phyloP scores from a whole-genome alignment of 2,113 vertebrate species.

The Dunckerocampus dactyliophorus region DNA sequence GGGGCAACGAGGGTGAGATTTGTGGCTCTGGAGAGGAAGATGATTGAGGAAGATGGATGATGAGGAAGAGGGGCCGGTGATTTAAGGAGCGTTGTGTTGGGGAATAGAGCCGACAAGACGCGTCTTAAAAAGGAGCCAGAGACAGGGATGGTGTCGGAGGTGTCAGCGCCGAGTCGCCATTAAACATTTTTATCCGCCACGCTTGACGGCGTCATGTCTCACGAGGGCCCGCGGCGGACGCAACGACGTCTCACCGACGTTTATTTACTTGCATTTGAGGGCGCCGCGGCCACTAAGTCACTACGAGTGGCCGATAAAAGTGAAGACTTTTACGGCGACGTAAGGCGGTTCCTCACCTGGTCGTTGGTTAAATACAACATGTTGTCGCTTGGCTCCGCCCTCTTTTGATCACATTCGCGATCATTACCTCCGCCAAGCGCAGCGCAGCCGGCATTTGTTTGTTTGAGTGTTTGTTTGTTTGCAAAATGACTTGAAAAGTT shows the following conservation, averaged over 20 bases:
- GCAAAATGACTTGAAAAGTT: no score
- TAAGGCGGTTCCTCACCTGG: no score
- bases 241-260: neutral
- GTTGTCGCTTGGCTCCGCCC: no score
- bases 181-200: neutral
- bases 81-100: neutral
- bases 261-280: neutral
- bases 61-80: neutral
- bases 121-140: neutral
- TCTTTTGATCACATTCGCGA: no score
- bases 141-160: neutral
- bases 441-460: no score
- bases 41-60: constrained; percentile 14
- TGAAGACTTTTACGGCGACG: no score
- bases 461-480: no score
- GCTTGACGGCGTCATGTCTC: no score
- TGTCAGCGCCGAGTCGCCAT: neutral
- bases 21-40: constrained; percentile 1
- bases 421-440: no score
- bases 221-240: neutral
- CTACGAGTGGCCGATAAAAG: no score
- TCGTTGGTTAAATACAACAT: no score
- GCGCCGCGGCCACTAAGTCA: no score
- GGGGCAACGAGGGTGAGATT: neutral
- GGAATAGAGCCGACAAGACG: neutral